Base-by-base conservation (phyloP, 35 echinoderm and acorn worm species). In the Nesometra sesokonis region DNA sequence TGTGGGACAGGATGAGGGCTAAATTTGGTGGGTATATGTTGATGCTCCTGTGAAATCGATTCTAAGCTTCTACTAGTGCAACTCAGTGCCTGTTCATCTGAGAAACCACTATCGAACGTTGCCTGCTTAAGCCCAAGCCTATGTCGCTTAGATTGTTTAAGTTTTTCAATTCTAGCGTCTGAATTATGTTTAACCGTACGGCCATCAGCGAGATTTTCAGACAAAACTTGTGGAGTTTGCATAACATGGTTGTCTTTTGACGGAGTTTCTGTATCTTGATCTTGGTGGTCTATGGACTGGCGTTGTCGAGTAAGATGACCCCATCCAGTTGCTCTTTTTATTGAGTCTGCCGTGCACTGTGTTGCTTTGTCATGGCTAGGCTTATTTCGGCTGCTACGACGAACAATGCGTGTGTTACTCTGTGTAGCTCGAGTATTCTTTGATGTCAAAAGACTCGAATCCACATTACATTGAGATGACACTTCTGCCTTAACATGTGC, bases 71-170 rank as follows among this genome's bases (percentile, higher is more conserved):
- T 32, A 29, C 27, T 35, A 17, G 46, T 35, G 34, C 36, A 19
- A 36, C n/a, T 78, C 9, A 92, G 87, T n/a, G 92, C 93, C 78
- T 94, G 90, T 90, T 94, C 95, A 83, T 98, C 95, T 19, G 92
- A 93, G 47, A 84, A 98, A 5, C 95, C 95, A 88, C 95, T 98
- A 37, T 98, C 95, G 57, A 98, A 94, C 0, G 95, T 98, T 8
- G 92, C 57, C 35, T 98, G 92, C 29, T 89, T 86, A 0, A 32
- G 7, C 21, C 11, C 52, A 29, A 38, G 35, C 15, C 37, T 8
- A 30, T 32, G 29, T 32, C 81, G 81, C 34, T n/a, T 39, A 11
- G 78, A 0, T 80, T 21, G 31, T 39, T 83, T 83, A 1, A 38
- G 0, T 5, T 11, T 30, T 29, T 39, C n/a, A 35, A 9, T 37